phyloP scores from a whole-genome alignment of 2,888 invertebrate species.

The Acrobasis repandana region DNA sequence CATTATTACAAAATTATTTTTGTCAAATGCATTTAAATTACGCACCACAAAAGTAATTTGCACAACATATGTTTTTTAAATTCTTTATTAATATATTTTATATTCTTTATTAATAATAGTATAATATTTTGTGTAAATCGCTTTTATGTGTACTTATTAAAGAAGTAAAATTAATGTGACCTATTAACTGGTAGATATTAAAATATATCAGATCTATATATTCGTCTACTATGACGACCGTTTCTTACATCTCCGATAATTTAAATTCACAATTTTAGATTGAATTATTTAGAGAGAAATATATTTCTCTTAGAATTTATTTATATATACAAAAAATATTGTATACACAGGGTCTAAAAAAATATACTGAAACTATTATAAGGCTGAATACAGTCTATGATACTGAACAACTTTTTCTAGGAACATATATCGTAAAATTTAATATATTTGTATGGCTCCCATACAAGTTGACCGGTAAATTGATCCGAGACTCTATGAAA shows the following conservation, averaged over 20 bases:
- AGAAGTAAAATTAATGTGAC: constrained; percentile 6
- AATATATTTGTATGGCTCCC: no score
- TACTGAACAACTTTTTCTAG: no score
- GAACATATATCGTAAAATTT: no score
- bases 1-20: constrained; percentile 1
- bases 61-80: neutral
- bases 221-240: constrained; percentile 12
- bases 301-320: no score
- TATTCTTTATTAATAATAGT: neutral
- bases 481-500: no score
- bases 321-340: neutral
- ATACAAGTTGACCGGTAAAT: no score
- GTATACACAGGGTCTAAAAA: no score
- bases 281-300: no score
- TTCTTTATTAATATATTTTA: neutral
- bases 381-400: no score
- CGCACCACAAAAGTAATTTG: constrained; percentile 1
- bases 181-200: neutral
- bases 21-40: constrained; percentile 12
- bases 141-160: constrained; percentile 3
- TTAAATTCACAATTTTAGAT: no score
- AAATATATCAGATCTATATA: constrained; percentile 13
- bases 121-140: constrained; percentile 3
- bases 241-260: no score
- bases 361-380: no score